These are phyloP conservation scores for Trachymyrmex cornetzi DNA, from an alignment of 1,140 invertebrate genomes.

Conservation along the genomic window DNA sequence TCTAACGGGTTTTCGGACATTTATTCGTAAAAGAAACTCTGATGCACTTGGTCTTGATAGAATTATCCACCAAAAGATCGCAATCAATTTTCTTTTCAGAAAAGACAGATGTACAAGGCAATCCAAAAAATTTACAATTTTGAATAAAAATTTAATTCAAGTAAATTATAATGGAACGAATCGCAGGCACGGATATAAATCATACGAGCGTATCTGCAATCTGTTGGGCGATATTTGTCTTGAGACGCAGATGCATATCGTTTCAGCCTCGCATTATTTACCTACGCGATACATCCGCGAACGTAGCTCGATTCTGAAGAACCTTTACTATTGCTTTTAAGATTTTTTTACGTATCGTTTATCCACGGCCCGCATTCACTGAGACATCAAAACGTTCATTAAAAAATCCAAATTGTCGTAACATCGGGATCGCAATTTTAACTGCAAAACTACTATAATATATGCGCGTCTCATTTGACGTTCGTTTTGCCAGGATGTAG, in stretches of 20 bases:
- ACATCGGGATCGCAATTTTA: conserved; percentile 45
- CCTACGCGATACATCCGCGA: conserved; percentile 4
- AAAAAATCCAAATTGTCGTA: conserved; percentile 49
- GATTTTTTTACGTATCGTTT: conserved; percentile 39
- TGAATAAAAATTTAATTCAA: neutral
- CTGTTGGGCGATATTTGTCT: neutral
- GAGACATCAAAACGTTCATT: conserved; percentile 50
- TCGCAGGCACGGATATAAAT: neutral
- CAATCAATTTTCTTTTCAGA: neutral
- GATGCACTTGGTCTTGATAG: neutral
- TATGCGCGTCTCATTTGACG: neutral
- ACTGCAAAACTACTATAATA: conserved; percentile 24
- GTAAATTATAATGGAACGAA: neutral
- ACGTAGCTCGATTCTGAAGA: conserved; percentile 15
- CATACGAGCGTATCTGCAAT: neutral
- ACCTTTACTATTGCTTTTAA: conserved; percentile 59
- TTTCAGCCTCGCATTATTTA: neutral
- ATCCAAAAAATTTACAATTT: neutral
- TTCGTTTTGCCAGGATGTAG: neutral
- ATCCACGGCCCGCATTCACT: conserved; percentile 6
- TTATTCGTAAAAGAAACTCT: neutral
- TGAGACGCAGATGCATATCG: conserved; percentile 33
- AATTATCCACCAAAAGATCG: neutral
- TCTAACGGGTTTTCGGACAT: conserved; percentile 7
- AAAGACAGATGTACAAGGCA: neutral